Evolutionary conservation across 2,888 invertebrate species (phyloP).

Genomic region (Clusia tigrina): DNA sequence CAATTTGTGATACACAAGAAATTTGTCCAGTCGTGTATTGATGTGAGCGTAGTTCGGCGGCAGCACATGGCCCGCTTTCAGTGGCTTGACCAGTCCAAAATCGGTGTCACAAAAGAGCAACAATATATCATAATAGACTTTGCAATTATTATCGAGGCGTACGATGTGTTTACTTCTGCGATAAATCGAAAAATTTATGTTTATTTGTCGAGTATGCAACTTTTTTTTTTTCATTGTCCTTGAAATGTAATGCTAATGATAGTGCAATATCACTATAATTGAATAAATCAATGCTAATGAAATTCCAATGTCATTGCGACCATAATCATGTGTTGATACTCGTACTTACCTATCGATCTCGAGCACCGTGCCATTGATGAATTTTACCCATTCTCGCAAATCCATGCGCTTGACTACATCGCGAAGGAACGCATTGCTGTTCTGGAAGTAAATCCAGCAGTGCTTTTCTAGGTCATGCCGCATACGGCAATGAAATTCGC

Average conservation of each 20-base stretch:
- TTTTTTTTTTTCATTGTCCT: too few relatives aligned
- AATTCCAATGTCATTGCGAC: too few relatives aligned
- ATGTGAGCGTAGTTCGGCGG: conserved; percentile 50
- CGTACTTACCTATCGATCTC: conserved; percentile 43
- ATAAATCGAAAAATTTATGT: neutral
- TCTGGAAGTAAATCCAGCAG: conserved; percentile 43
- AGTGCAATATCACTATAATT: too few relatives aligned
- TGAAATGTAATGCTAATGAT: too few relatives aligned
- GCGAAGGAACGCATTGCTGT: conserved; percentile 41
- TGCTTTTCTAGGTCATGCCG: conserved; percentile 28
- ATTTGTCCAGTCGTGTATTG: conserved; percentile 52
- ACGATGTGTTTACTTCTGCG: conserved; percentile 39
- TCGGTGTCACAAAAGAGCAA: conserved; percentile 41
- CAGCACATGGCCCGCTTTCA: neutral
- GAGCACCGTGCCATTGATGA: conserved; percentile 42
- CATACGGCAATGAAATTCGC: conserved; percentile 35
- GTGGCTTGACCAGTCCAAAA: conserved; percentile 33
- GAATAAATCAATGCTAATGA: too few relatives aligned
- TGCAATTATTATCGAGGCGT: conserved; percentile 40
- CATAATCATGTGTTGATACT: too few relatives aligned
- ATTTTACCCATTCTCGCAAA: conserved; percentile 46
- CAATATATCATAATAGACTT: conserved; percentile 47
- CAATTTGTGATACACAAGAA: conserved; percentile 52
- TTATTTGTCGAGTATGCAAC: too few relatives aligned
- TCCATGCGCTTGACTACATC: conserved; percentile 50